A percentile compares a stretch with the other conserved stretches of the same genome.
phyloP scores from a whole-genome alignment of 1,140 invertebrate species.

The Argopecten irradians region DNA sequence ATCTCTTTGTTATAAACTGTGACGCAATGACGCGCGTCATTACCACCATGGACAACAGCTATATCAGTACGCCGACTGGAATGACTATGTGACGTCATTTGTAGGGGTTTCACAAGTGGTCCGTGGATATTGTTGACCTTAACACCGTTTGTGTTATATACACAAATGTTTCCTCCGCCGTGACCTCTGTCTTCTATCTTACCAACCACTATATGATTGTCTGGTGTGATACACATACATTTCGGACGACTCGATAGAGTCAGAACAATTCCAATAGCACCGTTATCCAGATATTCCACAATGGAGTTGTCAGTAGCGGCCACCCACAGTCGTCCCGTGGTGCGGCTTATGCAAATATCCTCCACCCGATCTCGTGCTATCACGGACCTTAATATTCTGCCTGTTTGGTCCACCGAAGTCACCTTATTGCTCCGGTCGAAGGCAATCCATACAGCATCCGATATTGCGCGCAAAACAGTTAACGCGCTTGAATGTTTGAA shows the following conservation, averaged over 20 bases:
- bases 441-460: not conserved
- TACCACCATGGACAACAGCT: not conserved
- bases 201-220: not conserved
- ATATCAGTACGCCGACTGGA: not conserved
- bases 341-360: not conserved
- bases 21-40: not conserved
- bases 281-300: not conserved
- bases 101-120: not conserved
- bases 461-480: not conserved
- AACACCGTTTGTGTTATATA: not conserved
- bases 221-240: not conserved
- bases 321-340: not conserved
- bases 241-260: not conserved
- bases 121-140: not conserved
- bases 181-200: not conserved
- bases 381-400: not conserved
- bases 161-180: not conserved
- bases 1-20: not conserved
- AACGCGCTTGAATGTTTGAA: not conserved
- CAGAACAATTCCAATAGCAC: not conserved
- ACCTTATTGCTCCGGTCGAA: not conserved
- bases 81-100: not conserved
- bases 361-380: not conserved
- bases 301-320: not conserved
- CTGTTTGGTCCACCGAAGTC: not conserved